A percentile compares a stretch with the other conserved stretches of the same genome.
These are phyloP conservation scores for Clinocottus analis DNA, from an alignment of 2,113 vertebrate species.

Conservation along the genomic window DNA sequence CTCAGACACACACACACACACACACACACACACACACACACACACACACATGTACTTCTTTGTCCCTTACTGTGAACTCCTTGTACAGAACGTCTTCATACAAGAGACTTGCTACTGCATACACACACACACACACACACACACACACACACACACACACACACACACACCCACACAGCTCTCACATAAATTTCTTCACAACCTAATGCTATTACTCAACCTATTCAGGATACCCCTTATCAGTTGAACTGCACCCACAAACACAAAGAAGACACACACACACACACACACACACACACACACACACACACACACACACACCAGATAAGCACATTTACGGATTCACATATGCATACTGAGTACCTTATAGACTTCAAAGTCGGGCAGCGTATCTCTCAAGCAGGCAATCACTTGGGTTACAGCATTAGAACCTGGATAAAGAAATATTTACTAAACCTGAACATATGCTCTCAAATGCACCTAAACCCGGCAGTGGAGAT, in stretches of 20 bases:
- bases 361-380: constrained; percentile 74
- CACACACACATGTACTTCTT: constrained; percentile 18
- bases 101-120: constrained; percentile 19
- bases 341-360: constrained; percentile 68
- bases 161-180: constrained; percentile 17
- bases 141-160: constrained; percentile 7
- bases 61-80: constrained; percentile 36
- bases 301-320: constrained; percentile 57
- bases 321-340: constrained; percentile 77
- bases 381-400: constrained; percentile 61
- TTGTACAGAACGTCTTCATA: constrained; percentile 42
- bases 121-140: constrained; percentile 18
- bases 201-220: constrained; percentile 65
- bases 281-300: constrained; percentile 52
- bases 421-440: constrained; percentile 66
- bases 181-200: constrained; percentile 51
- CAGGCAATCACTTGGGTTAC: constrained; percentile 58
- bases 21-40: too few relatives aligned
- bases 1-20: not conserved
- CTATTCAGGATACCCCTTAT: constrained; percentile 61
- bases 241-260: constrained; percentile 63
- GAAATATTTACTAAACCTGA: constrained; percentile 68
- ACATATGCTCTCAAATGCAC: constrained; percentile 66
- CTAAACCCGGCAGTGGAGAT: constrained; percentile 43
- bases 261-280: constrained; percentile 52